Base-by-base conservation (phyloP, 1,140 invertebrate genomes). In the Plectrocnemia conspersa region DNA sequence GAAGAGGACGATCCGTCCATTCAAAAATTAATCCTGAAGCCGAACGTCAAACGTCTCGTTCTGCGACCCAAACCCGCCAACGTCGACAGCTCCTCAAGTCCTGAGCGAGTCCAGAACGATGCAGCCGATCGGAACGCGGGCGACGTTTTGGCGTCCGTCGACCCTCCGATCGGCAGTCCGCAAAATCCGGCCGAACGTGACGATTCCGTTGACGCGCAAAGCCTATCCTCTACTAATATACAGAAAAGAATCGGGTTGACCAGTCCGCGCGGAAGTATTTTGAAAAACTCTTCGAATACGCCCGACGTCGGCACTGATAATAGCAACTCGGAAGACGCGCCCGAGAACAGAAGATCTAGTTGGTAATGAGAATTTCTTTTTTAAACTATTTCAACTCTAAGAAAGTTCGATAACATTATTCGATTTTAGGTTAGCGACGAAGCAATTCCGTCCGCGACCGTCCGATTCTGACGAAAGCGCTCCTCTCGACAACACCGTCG, bases 1-100 rank as follows among this genome's bases (percentile, higher is more conserved):
- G 84, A 85, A 62, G 82, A 84, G 53, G 79, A 80, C 42, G 82
- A 85, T 67, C 76, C 79, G 18, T 77, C 75, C 32, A 62, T 84
- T 6, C 70, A 78, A 18, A 81, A 83, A 58, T 77, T 85, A 27
- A 77, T 74, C 40, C 69, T 83, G 4, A 80, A 82, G 52, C 77
- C 80, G 2, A 83, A 79, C 59, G 70, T 81, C 1, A 85, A 84
- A 56, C 72, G 82, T 1, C 67, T 85, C 6, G 76, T 83, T 1
- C 68, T 85, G 3, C 74, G 77, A 3, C 72, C 75, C 2, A 72
- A 69, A 24, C 16, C 55, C 18, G 15, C 15, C 15, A 13, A n/a
- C 15, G 22, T 11, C 36, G 45, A 54, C 18, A 33, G 22, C 13
- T 48, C 46, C 21, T 18, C 27, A 35, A 10, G 1, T 9, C 9